A percentile compares a stretch with the other conserved stretches of the same genome.
Conservation (phyloP, 2,113 vertebrate genomes). For the Chaetodon auriga region DNA sequence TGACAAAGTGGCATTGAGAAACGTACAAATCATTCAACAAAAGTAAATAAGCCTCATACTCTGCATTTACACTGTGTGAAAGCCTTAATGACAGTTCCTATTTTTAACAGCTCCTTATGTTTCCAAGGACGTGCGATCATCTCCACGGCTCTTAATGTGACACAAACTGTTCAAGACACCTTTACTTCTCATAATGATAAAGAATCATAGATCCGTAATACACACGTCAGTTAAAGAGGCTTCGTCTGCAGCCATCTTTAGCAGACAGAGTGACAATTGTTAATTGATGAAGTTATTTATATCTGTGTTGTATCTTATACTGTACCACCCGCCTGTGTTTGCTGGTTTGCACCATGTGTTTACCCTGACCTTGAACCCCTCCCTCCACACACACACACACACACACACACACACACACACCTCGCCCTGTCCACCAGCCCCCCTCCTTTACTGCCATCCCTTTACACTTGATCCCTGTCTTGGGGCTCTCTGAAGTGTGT, state of each 20-base stretch:
- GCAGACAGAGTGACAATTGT: background rate
- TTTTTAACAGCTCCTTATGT: constrained; percentile 52
- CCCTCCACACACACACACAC: background rate
- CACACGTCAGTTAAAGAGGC: constrained; percentile 1
- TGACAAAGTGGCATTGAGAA: background rate
- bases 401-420: background rate
- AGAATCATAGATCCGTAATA: background rate
- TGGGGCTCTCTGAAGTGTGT: constrained; percentile 52
- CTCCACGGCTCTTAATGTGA: background rate
- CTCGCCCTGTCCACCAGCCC: constrained; percentile 25
- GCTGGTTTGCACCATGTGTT: constrained; percentile 61
- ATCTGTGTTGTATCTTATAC: constrained; percentile 5
- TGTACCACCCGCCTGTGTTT: constrained; percentile 31
- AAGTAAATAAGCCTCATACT: background rate
- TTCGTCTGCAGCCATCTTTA: background rate
- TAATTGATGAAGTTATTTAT: constrained; percentile 40
- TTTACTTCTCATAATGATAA: background rate
- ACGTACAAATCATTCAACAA: background rate
- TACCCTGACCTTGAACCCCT: constrained; percentile 75
- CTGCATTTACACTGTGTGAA: background rate
- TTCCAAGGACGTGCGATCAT: constrained; percentile 35
- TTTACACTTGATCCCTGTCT: constrained; percentile 63
- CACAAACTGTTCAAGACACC: background rate
- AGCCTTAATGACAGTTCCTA: constrained; percentile 17
- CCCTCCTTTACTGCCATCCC: constrained; percentile 8